Percentiles rank a stretch among this genome's conserved stretches.
phyloP scores from a whole-genome alignment of 2,113 vertebrate genomes.

The Glaucidium brasilianum region DNA sequence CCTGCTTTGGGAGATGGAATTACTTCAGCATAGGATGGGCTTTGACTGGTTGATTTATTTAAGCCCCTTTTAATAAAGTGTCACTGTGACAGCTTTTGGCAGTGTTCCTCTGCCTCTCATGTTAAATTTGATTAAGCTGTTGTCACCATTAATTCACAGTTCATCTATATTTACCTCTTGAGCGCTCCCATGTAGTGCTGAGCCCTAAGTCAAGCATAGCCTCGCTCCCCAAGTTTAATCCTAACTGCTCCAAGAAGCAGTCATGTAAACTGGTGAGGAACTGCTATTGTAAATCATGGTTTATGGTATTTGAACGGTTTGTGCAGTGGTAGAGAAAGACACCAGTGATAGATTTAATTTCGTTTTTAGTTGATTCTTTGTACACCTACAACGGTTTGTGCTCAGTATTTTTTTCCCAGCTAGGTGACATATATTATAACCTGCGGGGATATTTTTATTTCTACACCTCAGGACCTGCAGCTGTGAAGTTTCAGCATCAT shows the following conservation, averaged over 20 bases:
- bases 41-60: conserved; percentile 6
- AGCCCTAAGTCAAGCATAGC: background rate
- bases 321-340: background rate
- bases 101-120: background rate
- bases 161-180: conserved; percentile 29
- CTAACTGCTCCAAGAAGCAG: background rate
- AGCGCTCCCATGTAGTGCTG: background rate
- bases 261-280: background rate
- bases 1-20: background rate
- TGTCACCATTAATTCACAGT: conserved; percentile 41
- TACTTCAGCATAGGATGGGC: background rate
- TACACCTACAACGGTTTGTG: background rate
- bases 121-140: conserved; percentile 36
- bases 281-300: background rate
- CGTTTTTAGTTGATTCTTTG: background rate
- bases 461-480: background rate
- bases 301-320: background rate
- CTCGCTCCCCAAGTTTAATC: background rate
- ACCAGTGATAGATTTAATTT: background rate
- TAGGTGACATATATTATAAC: background rate
- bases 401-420: background rate
- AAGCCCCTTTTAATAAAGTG: background rate
- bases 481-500: background rate
- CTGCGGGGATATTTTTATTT: background rate
- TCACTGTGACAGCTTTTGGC: conserved; percentile 43